A percentile compares a stretch with the other conserved stretches of the same genome.
These are phyloP conservation scores for Acipenser oxyrinchus DNA, from an alignment of 2,797 vertebrate genomes.

Conservation along the genomic window DNA sequence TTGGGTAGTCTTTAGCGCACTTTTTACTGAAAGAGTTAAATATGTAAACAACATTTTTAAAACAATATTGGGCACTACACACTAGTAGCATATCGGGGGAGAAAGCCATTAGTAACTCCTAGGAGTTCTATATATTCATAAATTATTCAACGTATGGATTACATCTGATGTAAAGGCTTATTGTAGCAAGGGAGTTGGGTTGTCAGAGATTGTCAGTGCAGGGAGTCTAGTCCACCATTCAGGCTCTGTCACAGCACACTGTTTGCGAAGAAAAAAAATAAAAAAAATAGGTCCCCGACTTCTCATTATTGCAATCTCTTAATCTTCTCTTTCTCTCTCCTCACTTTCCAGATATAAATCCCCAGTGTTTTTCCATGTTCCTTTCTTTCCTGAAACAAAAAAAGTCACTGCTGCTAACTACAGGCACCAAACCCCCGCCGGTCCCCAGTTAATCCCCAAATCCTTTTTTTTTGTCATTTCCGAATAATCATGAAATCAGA, in stretches of 20 bases:
- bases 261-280: slow-evolving; percentile 20
- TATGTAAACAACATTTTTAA: too few relatives aligned
- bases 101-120: slow-evolving; percentile 22
- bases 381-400: slow-evolving; percentile 43
- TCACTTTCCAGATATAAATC: slow-evolving; percentile 42
- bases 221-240: slow-evolving; percentile 45
- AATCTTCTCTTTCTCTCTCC: slow-evolving; percentile 38
- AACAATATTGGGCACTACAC: too few relatives aligned
- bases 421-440: slow-evolving; percentile 34
- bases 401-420: slow-evolving; percentile 43
- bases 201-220: slow-evolving; percentile 38
- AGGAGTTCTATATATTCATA: slow-evolving; percentile 50
- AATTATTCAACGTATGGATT: slow-evolving; percentile 63
- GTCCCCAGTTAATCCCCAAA: slow-evolving; percentile 38
- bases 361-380: slow-evolving; percentile 38
- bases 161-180: slow-evolving; percentile 40
- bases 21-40: too few relatives aligned
- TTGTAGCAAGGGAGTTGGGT: slow-evolving; percentile 28
- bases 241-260: slow-evolving; percentile 41
- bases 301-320: not conserved
- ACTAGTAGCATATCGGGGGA: too few relatives aligned
- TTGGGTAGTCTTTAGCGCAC: too few relatives aligned
- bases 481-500: slow-evolving; percentile 13
- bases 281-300: not conserved
- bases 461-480: slow-evolving; percentile 34